These are phyloP conservation scores for Spodoptera frugiperda DNA, from an alignment of 1,140 invertebrate species.

Conservation along the genomic window DNA sequence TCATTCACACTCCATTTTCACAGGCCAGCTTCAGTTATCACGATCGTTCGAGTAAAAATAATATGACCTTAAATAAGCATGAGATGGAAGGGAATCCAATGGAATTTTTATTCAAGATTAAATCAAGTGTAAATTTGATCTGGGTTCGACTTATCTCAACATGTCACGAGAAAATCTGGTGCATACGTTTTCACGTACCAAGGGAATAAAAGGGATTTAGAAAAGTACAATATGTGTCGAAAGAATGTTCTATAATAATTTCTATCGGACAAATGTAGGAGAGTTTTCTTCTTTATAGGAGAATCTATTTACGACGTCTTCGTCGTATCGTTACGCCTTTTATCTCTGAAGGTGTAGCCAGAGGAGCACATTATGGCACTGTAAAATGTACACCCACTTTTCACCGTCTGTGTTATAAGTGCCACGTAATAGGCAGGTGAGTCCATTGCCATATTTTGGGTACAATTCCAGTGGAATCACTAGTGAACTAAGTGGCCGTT, in stretches of 20 bases:
- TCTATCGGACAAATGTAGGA: background rate
- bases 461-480: no score
- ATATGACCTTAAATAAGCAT: constrained; percentile 48
- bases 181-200: constrained; percentile 54
- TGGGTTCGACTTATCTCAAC: constrained; percentile 54
- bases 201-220: constrained; percentile 35
- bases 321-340: no score
- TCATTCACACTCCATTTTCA: constrained; percentile 23
- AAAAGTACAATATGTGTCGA: constrained; percentile 1
- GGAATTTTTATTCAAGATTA: constrained; percentile 53
- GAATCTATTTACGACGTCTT: no score
- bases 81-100: constrained; percentile 44
- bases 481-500: no score
- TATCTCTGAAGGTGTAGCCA: no score
- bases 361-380: no score
- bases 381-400: no score
- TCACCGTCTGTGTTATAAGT: no score
- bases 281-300: no score
- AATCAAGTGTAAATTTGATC: constrained; percentile 56
- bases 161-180: constrained; percentile 47
- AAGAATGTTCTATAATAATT: background rate
- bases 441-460: no score
- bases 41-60: constrained; percentile 42
- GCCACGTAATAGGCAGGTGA: no score
- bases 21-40: constrained; percentile 21